A percentile compares a stretch with the other conserved stretches of the same genome.
Conservation (phyloP, 1,140 invertebrate species). For the Zelostemma sp. region DNA sequence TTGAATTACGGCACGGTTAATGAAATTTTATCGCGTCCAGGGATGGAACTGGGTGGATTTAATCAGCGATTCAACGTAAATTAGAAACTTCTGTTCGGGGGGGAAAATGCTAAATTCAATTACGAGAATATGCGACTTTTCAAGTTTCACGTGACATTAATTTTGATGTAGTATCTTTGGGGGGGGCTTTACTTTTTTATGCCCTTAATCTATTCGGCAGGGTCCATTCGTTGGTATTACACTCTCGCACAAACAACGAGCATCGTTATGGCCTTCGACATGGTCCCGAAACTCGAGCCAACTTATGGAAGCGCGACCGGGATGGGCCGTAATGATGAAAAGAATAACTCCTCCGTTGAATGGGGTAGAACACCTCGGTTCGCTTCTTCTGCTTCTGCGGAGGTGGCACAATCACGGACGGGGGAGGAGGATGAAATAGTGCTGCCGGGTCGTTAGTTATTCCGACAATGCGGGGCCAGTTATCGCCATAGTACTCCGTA, state of each 20-base stretch:
- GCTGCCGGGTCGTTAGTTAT: constrained; percentile 36
- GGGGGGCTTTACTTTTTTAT: constrained; percentile 16
- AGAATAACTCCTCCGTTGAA: constrained; percentile 20
- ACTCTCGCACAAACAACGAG: constrained; percentile 1
- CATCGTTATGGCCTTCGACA: constrained; percentile 1
- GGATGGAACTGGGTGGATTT: neutral
- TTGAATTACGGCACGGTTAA: neutral
- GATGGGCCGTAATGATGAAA: constrained; percentile 9
- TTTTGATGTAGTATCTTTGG: constrained; percentile 60
- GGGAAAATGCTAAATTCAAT: neutral
- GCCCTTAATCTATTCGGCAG: constrained; percentile 9
- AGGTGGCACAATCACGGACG: constrained; percentile 16
- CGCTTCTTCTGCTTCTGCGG: constrained; percentile 15
- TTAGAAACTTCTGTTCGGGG: neutral
- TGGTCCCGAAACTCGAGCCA: constrained; percentile 1
- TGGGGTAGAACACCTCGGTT: constrained; percentile 4
- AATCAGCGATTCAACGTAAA: neutral
- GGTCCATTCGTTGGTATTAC: constrained; percentile 11
- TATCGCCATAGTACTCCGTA: constrained; percentile 40
- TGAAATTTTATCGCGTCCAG: neutral
- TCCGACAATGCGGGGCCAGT: constrained; percentile 31
- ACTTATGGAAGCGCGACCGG: constrained; percentile 1
- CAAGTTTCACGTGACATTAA: constrained; percentile 56
- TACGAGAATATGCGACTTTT: neutral
- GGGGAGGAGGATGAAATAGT: constrained; percentile 36